phyloP scores from a whole-genome alignment of 1,140 invertebrate species.

The Drosophila pallidifrons region DNA sequence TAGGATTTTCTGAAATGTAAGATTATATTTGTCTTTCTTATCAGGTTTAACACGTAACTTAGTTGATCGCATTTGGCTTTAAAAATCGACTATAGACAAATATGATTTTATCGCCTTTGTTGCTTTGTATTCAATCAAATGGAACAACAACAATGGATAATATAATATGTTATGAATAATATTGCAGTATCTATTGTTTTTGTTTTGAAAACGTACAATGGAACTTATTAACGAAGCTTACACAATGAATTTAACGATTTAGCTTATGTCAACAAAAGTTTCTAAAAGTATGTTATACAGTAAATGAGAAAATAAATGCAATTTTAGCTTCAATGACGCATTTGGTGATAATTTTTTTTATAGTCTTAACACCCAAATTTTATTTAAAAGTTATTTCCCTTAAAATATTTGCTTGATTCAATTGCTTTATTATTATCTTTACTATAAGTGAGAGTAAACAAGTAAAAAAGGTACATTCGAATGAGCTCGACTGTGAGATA shows the following conservation, averaged over 20 bases:
- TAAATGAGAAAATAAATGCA: not conserved
- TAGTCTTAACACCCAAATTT: no score
- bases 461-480: no score
- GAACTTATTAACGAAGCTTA: constrained; percentile 59
- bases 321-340: no score
- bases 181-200: constrained; percentile 33
- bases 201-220: constrained; percentile 39
- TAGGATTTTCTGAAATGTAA: constrained; percentile 46
- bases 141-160: constrained; percentile 37
- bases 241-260: constrained; percentile 57
- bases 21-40: constrained; percentile 19
- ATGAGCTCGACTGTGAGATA: no score
- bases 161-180: constrained; percentile 5
- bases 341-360: no score
- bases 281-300: constrained; percentile 6
- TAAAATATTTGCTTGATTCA: no score
- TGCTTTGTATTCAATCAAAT: constrained; percentile 57
- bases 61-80: constrained; percentile 31
- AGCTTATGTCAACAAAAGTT: constrained; percentile 21
- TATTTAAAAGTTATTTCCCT: no score
- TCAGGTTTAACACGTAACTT: constrained; percentile 5
- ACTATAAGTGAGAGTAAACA: no score
- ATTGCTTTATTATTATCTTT: no score
- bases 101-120: constrained; percentile 46
- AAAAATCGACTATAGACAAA: constrained; percentile 4